A percentile compares a stretch with the other conserved stretches of the same genome.
Conservation (phyloP, 2,113 vertebrate species). For the Leucosticte australis region DNA sequence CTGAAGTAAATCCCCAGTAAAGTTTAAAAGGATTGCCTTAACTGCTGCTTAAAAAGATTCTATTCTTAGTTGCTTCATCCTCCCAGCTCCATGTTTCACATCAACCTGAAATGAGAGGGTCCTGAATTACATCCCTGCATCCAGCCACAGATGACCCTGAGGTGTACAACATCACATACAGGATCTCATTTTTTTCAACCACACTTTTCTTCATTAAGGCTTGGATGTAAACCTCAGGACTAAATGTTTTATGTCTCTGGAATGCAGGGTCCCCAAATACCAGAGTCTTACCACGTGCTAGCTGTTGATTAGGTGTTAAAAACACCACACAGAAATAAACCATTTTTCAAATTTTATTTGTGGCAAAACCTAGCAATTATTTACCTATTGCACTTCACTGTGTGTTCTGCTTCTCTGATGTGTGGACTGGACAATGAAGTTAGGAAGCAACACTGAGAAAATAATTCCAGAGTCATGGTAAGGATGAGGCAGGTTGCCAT, state of each 20-base stretch:
- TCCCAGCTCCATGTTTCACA: neutral
- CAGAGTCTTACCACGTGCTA: neutral
- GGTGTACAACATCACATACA: neutral
- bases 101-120: neutral
- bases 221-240: neutral
- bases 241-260: neutral
- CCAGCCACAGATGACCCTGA: neutral
- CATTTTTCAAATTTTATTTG: neutral
- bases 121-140: neutral
- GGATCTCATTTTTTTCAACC: neutral
- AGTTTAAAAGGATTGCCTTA: constrained; percentile 12
- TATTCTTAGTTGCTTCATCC: neutral
- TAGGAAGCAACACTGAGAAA: neutral
- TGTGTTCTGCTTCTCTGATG: neutral
- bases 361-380: neutral
- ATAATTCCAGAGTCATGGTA: neutral
- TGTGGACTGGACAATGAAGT: neutral
- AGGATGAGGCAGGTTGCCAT: neutral
- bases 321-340: neutral
- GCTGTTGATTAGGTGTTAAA: neutral
- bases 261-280: neutral
- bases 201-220: neutral
- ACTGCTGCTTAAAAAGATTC: neutral
- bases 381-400: neutral
- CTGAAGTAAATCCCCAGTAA: neutral